phyloP scores from a whole-genome alignment of 2,113 vertebrate genomes.

The Progne subis region DNA sequence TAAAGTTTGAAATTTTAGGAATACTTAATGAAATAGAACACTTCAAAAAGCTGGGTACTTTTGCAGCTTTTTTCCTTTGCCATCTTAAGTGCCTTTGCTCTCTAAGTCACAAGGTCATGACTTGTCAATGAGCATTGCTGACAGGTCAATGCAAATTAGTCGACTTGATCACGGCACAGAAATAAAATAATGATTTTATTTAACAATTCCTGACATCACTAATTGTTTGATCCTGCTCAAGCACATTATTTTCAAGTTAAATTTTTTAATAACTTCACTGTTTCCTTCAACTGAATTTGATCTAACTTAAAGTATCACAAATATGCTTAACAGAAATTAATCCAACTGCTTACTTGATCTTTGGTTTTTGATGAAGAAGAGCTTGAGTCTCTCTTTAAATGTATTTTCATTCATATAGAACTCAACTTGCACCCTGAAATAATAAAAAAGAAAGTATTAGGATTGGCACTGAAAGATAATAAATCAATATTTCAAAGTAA shows the following conservation, averaged over 20 bases:
- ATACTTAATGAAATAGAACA: not conserved
- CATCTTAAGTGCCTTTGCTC: not conserved
- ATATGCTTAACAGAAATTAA: not conserved
- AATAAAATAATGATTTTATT: not conserved
- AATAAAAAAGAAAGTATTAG: constrained; percentile 58
- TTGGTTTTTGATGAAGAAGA: constrained; percentile 92
- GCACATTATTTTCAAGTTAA: not conserved
- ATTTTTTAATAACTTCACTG: not conserved
- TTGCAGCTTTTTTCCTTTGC: not conserved
- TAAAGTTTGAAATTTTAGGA: not conserved
- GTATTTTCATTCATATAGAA: constrained; percentile 87
- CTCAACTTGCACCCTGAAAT: constrained; percentile 85
- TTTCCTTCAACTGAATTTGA: not conserved
- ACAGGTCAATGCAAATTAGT: not conserved
- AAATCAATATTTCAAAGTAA: not conserved
- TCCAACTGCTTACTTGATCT: constrained; percentile 84
- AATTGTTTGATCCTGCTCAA: not conserved
- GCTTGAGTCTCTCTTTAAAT: constrained; percentile 87
- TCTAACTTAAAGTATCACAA: not conserved
- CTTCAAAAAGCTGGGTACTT: not conserved
- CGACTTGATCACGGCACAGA: not conserved
- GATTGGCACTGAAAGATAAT: not conserved
- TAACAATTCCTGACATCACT: not conserved
- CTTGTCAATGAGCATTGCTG: not conserved
- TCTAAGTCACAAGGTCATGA: not conserved